A percentile compares a stretch with the other conserved stretches of the same genome.
Evolutionary conservation across 35 echinoderm and acorn worm genomes (phyloP).

Genomic region (Ophiothrix spiculata): DNA sequence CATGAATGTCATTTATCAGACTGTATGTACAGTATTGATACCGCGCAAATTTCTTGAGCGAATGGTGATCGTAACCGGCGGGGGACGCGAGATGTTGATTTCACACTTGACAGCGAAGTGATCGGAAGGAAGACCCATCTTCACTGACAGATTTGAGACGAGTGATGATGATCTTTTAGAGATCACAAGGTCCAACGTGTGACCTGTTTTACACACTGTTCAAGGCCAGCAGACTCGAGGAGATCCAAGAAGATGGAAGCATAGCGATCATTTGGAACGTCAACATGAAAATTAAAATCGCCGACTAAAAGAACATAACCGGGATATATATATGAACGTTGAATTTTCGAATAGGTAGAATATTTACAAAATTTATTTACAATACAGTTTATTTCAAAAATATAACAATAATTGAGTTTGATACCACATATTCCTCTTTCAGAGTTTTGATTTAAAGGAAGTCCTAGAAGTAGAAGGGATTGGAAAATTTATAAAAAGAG

Average conservation of each 20-base stretch:
- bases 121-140: neutral
- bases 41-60: neutral
- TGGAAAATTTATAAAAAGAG: too few relatives aligned
- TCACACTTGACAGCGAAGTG: neutral
- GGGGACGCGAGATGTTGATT: neutral
- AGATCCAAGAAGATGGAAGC: constrained; percentile 22
- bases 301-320: neutral
- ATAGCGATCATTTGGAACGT: too few relatives aligned
- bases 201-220: constrained; percentile 22
- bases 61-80: neutral
- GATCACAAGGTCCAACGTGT: constrained; percentile 34
- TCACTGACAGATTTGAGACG: neutral
- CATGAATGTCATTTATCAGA: neutral
- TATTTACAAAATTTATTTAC: too few relatives aligned
- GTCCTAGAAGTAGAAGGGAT: too few relatives aligned
- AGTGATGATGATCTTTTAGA: neutral
- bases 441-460: too few relatives aligned
- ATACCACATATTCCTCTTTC: too few relatives aligned
- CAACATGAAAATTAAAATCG: too few relatives aligned
- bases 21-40: neutral
- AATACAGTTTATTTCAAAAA: too few relatives aligned
- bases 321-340: constrained; percentile 49
- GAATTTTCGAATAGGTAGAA: too few relatives aligned
- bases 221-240: constrained; percentile 10
- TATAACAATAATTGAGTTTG: too few relatives aligned